Percentiles rank a stretch among this genome's conserved stretches.
Conservation (phyloP, 2,113 vertebrate genomes). For the Mus pahari region DNA sequence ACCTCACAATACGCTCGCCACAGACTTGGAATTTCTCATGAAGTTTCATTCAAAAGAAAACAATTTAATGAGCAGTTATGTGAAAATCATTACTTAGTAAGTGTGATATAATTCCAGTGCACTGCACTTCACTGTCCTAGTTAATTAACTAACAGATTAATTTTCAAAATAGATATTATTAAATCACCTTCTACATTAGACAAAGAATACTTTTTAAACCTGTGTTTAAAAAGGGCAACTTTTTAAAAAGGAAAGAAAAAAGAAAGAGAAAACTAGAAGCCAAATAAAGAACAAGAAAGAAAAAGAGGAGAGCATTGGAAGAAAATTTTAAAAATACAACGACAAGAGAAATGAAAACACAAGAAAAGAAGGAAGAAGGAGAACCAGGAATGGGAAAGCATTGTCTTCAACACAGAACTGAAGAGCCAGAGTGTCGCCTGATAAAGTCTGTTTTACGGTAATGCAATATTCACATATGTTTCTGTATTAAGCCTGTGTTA, state of each 20-base stretch:
- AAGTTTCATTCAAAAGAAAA: constrained; percentile 56
- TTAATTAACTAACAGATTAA: constrained; percentile 46
- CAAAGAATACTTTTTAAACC: neutral
- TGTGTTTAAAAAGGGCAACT: neutral
- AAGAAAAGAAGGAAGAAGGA: neutral
- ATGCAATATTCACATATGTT: neutral
- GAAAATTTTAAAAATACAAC: constrained; percentile 8
- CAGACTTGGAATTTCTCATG: constrained; percentile 35
- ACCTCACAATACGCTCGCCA: constrained; percentile 49
- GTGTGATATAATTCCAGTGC: constrained; percentile 13
- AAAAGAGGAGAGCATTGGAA: neutral
- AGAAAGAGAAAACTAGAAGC: constrained; percentile 16
- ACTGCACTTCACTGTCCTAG: constrained; percentile 2
- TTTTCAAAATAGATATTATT: constrained; percentile 41
- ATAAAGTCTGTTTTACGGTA: neutral
- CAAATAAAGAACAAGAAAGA: neutral
- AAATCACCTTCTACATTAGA: constrained; percentile 1
- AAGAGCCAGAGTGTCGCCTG: neutral
- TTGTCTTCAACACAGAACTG: neutral
- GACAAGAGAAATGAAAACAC: constrained; percentile 27
- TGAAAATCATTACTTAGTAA: constrained; percentile 22
- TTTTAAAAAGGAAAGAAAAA: neutral
- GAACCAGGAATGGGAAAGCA: neutral
- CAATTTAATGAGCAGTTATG: constrained; percentile 65
- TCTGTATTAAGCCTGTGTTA: neutral